Evolutionary conservation across 2,888 invertebrate genomes (phyloP).

Genomic region (Troides oblongomaculatus): DNA sequence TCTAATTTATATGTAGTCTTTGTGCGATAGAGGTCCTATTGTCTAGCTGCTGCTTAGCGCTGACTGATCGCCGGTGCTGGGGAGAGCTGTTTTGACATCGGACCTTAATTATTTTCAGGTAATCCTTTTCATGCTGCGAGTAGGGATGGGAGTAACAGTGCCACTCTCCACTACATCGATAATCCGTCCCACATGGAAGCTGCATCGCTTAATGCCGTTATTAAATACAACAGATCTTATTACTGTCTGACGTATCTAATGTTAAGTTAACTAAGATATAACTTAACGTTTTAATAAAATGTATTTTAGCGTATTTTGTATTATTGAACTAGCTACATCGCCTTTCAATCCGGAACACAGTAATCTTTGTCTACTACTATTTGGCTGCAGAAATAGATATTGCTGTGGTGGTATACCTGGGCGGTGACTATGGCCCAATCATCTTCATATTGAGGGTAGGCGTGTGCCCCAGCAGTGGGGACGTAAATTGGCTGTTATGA

Average conservation of each 20-base stretch:
- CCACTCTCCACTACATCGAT: slow-evolving; percentile 47
- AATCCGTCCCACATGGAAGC: slow-evolving; percentile 53
- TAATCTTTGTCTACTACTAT: no score
- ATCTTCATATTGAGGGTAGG: no score
- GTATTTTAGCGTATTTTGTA: no score
- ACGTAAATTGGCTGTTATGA: no score
- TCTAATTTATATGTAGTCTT: slow-evolving; percentile 69
- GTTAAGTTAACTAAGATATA: no score
- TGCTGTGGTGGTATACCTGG: no score
- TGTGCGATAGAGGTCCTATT: slow-evolving; percentile 56
- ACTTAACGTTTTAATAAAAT: no score
- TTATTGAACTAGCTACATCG: no score
- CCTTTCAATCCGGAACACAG: no score
- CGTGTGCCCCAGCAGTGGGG: no score
- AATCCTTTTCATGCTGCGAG: slow-evolving; percentile 60
- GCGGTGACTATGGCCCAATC: no score
- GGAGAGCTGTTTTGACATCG: slow-evolving; percentile 70
- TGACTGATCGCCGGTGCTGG: slow-evolving; percentile 35
- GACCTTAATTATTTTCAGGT: slow-evolving; percentile 72
- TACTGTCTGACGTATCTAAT: not conserved
- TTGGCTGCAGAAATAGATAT: no score
- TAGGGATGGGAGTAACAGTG: slow-evolving; percentile 44
- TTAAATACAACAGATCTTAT: slow-evolving; percentile 1
- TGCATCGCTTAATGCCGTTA: slow-evolving; percentile 34
- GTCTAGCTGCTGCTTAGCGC: slow-evolving; percentile 62